Evolutionary conservation across 1,140 invertebrate genomes (phyloP), one percentile per base, ranked within the genome.

Genomic region (Pygmarrhopalites habei): DNA sequence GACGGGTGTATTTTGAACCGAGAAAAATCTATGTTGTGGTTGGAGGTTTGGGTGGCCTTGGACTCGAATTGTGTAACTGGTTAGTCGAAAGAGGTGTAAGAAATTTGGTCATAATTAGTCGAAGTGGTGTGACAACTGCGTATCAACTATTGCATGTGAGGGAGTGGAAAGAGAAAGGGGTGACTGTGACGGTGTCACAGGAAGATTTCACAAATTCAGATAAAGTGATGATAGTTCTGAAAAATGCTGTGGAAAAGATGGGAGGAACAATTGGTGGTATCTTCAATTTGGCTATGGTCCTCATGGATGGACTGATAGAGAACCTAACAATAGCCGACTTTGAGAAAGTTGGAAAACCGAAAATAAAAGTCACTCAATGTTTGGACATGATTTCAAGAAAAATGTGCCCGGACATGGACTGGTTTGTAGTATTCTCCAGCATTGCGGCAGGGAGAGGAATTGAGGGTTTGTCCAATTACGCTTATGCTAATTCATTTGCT

Each of bases 1-100:
- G 91, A 29, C 81, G 88, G 63, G 88, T 88, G 2, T 88, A 90
- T 73, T 90, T 95, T 82, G 83, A 92, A 70, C 86, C 89, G 1
- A 82, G 87, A 41, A 92, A 94, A 74, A 85, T 82, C 21, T 98
- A 95, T 76, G 80, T 98, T 3, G 80, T 98, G 23, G 85, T 81
- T 55, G 85, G 94, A 55, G 94, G 94, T 69, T 81, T 97, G 1
- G 95, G 95, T 62, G 95, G 94, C 19, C 95, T 98, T 76, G 95
- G 95, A 47, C 78, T 98, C 25, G 94, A 98, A 77, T 77, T 98
- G 56, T 84, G 86, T 21, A 82, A 93, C 62, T 98, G 94, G 94
- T 76, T 98, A 71, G 82, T 94, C 7, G 77, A 79, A 19, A 82
- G 93, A 51, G 94, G 94, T 5, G 92, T 89, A 4, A 85, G 80